Conservation (phyloP, 2,797 vertebrate genomes). For the Poeciliopsis turneri region DNA sequence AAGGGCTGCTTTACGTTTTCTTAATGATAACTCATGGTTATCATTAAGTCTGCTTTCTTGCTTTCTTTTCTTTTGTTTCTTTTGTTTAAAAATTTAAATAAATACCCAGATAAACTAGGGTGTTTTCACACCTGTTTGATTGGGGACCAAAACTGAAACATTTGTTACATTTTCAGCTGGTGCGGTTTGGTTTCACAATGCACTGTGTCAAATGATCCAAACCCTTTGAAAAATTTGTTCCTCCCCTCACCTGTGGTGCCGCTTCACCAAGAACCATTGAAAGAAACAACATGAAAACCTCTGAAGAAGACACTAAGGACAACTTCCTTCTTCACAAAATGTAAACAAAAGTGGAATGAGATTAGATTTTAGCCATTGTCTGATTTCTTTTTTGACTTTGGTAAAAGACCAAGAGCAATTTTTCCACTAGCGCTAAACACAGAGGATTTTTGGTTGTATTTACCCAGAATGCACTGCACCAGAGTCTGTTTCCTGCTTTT, state of each 20-base stretch:
- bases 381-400: not conserved
- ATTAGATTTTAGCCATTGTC: not conserved
- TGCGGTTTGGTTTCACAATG: not conserved
- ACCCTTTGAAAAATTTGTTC: not conserved
- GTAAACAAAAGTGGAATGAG: not conserved
- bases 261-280: not conserved
- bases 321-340: not conserved
- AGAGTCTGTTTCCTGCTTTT: no score
- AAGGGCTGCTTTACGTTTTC: not conserved
- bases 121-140: not conserved
- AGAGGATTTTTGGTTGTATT: not conserved
- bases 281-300: not conserved
- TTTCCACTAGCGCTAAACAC: not conserved
- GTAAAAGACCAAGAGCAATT: not conserved
- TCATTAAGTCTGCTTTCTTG: slow-evolving; percentile 10
- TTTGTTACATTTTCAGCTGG: not conserved
- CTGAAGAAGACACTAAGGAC: not conserved
- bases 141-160: not conserved
- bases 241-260: not conserved
- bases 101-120: not conserved
- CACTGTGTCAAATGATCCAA: not conserved
- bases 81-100: not conserved
- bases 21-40: not conserved
- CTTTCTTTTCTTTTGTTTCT: slow-evolving; percentile 13
- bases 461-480: not conserved